Evolutionary conservation across 2,888 invertebrate genomes (phyloP).

Genomic region (Cephus pygmeus): DNA sequence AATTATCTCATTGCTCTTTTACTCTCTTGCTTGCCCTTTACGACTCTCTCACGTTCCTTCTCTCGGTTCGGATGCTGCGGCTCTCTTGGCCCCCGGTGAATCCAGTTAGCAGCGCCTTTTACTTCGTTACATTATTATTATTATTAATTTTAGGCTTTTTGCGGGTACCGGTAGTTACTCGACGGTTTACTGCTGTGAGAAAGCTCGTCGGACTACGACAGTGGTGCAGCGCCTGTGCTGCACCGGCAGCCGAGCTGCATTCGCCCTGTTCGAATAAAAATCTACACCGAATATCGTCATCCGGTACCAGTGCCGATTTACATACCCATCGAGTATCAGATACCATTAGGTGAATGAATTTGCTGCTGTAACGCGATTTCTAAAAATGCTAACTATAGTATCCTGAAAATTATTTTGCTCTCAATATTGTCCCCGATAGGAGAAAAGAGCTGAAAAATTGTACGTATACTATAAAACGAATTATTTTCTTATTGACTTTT

Average conservation of each 20-base stretch:
- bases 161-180: conserved; percentile 50
- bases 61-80: conserved; percentile 12
- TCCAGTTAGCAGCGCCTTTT: conserved; percentile 49
- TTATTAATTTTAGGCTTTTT: conserved; percentile 53
- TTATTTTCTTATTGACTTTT: neutral
- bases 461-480: neutral
- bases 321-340: neutral
- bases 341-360: neutral
- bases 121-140: conserved; percentile 51
- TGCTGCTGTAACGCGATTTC: neutral
- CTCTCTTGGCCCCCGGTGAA: conserved; percentile 35
- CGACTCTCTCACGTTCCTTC: conserved; percentile 1
- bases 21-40: neutral
- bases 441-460: neutral
- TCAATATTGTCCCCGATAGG: neutral
- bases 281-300: neutral
- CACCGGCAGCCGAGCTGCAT: neutral
- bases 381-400: neutral
- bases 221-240: neutral
- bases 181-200: conserved; percentile 55
- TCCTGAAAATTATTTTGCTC: neutral
- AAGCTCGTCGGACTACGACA: conserved; percentile 31
- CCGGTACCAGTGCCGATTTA: neutral
- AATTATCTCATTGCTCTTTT: neutral
- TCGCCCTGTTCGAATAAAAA: neutral